These are phyloP conservation scores for Pseudochaenichthys georgianus DNA, from an alignment of 2,797 vertebrate species.

Conservation along the genomic window DNA sequence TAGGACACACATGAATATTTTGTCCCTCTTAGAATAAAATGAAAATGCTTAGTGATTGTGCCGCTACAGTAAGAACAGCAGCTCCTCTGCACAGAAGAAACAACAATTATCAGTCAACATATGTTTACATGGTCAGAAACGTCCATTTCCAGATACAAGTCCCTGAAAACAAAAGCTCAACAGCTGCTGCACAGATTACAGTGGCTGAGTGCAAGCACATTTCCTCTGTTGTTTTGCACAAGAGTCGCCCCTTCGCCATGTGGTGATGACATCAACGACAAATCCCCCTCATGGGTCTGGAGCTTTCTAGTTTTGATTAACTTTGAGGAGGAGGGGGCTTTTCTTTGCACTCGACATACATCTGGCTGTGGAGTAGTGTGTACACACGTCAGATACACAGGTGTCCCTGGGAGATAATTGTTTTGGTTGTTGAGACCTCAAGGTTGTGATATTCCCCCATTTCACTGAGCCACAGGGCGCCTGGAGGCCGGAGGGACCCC, in stretches of 20 bases:
- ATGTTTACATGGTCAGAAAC: constrained; percentile 4
- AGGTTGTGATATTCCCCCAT: constrained; percentile 18
- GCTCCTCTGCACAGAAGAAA: not conserved
- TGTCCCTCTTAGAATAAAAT: not conserved
- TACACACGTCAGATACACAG: not conserved
- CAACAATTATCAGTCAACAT: too few relatives aligned
- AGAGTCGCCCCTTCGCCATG: constrained; percentile 51
- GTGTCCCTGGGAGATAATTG: constrained; percentile 3
- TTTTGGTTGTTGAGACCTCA: not conserved
- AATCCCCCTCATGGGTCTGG: constrained; percentile 53
- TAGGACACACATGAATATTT: not conserved
- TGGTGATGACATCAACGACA: constrained; percentile 59
- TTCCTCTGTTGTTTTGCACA: constrained; percentile 56
- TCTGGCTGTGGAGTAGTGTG: not conserved
- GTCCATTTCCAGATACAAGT: constrained; percentile 20
- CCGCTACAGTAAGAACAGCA: too few relatives aligned
- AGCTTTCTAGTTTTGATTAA: constrained; percentile 64
- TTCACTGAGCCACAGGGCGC: constrained; percentile 48
- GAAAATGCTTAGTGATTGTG: not conserved
- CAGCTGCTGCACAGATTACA: constrained; percentile 73
- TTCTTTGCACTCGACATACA: constrained; percentile 5
- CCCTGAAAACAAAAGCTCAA: constrained; percentile 63
- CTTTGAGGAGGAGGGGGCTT: constrained; percentile 25
- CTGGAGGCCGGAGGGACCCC: constrained; percentile 57
- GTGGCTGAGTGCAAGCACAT: constrained; percentile 65